A percentile compares a stretch with the other conserved stretches of the same genome.
Conservation (phyloP, 2,113 vertebrate genomes). For the Phylloscopus whistleri region DNA sequence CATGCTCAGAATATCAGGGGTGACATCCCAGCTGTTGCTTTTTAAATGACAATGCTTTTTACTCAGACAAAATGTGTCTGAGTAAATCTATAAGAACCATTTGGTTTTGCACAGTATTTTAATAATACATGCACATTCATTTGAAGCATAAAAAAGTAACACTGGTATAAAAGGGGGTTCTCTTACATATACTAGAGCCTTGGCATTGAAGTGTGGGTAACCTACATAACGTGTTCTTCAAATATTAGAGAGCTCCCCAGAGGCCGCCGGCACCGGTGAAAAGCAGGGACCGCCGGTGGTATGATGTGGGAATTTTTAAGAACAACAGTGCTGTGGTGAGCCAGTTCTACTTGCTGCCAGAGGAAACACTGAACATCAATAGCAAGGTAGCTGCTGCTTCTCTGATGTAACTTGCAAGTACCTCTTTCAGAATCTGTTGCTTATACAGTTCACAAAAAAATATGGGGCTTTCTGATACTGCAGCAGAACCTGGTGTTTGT, state of each 20-base stretch:
- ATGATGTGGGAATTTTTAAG: constrained; percentile 92
- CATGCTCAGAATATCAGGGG: not conserved
- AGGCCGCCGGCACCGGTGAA: constrained; percentile 46
- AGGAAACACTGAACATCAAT: constrained; percentile 68
- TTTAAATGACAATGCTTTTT: not conserved
- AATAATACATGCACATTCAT: not conserved
- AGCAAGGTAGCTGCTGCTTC: constrained; percentile 67
- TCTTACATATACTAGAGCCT: not conserved
- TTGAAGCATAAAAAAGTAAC: not conserved
- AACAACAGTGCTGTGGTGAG: constrained; percentile 85
- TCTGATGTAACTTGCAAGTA: not conserved
- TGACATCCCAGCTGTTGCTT: not conserved
- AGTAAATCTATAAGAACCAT: not conserved
- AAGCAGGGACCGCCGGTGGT: constrained; percentile 80
- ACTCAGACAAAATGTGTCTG: not conserved
- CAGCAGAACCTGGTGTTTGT: not conserved
- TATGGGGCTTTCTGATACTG: not conserved
- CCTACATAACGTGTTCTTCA: constrained; percentile 53
- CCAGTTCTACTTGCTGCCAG: constrained; percentile 87
- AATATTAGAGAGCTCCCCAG: constrained; percentile 69
- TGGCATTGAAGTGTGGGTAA: not conserved
- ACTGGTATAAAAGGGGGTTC: not conserved
- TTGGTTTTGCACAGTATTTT: not conserved
- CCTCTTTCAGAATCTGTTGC: not conserved
- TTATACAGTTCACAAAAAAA: not conserved